Evolutionary conservation across 2,888 invertebrate species (phyloP).

Genomic region (Drosophila merina): DNA sequence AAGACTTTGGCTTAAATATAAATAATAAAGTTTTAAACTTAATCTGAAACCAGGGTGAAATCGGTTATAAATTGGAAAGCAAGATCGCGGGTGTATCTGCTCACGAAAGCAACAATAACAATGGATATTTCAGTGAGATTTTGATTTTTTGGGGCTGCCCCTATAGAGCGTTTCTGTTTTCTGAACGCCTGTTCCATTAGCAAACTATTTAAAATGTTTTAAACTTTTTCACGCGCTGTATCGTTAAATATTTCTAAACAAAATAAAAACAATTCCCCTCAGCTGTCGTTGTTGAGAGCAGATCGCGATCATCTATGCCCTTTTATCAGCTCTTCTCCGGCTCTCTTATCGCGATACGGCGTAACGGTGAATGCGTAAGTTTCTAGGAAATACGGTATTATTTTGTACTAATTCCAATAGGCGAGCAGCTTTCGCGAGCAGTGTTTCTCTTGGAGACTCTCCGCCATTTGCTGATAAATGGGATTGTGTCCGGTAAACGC

Average conservation of each 20-base stretch:
- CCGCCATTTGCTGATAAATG: conserved; percentile 19
- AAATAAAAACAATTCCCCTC: conserved; percentile 68
- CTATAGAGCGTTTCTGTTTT: conserved; percentile 10
- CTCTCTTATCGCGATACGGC: conserved; percentile 50
- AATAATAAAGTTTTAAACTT: too few species aligned
- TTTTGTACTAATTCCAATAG: conserved; percentile 80
- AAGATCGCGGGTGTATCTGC: too few species aligned
- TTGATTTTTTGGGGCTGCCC: conserved; percentile 20
- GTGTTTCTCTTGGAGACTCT: conserved; percentile 3
- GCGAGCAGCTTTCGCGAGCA: conserved; percentile 63
- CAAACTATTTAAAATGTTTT: conserved; percentile 83
- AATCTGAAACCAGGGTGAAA: too few species aligned
- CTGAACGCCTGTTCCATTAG: conserved; percentile 77
- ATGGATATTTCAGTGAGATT: not conserved
- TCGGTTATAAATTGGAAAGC: not conserved
- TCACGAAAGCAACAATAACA: not conserved
- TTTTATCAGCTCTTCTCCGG: conserved; percentile 16
- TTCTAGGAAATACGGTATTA: conserved; percentile 80
- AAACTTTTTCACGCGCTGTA: conserved; percentile 73
- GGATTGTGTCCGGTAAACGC: conserved; percentile 5
- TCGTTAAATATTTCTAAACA: conserved; percentile 71
- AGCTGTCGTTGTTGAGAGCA: not conserved
- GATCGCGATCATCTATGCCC: conserved; percentile 11
- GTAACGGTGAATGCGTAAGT: conserved; percentile 74
- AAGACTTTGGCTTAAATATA: too few species aligned